Conservation (phyloP, 2,888 invertebrate genomes). For the Yponomeuta malinellus region DNA sequence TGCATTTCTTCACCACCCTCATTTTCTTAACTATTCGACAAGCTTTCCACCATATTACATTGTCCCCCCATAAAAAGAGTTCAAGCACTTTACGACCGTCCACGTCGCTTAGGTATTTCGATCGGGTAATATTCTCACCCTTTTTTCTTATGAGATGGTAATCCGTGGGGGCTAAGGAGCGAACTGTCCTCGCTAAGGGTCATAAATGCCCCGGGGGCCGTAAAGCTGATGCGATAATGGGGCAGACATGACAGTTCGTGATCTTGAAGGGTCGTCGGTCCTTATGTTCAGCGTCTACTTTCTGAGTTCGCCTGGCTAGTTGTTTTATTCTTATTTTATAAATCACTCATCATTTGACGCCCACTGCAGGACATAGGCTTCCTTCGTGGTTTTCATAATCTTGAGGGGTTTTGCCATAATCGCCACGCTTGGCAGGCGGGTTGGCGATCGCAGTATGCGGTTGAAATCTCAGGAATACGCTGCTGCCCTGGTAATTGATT, state of each 20-base stretch:
- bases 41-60: background rate
- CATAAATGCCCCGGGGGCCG: background rate
- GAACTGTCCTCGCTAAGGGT: background rate
- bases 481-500: no score
- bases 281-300: background rate
- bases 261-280: background rate
- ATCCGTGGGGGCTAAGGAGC: background rate
- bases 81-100: background rate
- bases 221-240: background rate
- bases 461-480: no score
- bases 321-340: background rate
- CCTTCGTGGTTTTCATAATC: no score
- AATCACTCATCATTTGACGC: no score
- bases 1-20: no score
- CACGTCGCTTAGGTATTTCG: background rate
- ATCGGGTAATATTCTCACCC: background rate
- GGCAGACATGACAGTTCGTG: background rate
- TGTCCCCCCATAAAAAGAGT: background rate
- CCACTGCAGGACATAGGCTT: no score
- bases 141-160: background rate
- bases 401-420: no score
- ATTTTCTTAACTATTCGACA: background rate
- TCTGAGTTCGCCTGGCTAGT: background rate
- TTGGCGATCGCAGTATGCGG: no score
- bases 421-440: no score